Percentiles rank a stretch among this genome's conserved stretches.
Conservation (phyloP, 2,888 invertebrate genomes). For the Oscheius myriophilus region DNA sequence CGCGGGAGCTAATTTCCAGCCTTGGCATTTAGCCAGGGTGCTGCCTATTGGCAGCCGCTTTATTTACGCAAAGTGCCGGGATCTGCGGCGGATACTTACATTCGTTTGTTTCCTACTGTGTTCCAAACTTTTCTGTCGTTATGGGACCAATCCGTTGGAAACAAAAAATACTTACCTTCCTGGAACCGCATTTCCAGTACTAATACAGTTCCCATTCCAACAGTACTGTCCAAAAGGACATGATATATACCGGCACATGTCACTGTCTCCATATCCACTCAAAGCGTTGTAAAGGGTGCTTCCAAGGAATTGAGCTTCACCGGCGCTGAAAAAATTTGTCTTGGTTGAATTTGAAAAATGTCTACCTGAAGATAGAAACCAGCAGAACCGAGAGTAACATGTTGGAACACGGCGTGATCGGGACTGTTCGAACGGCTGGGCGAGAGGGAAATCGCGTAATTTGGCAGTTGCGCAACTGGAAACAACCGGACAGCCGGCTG, state of each 20-base stretch:
- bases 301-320: slow-evolving; percentile 55
- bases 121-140: too few relatives aligned
- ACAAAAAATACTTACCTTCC: too few relatives aligned
- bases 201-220: slow-evolving; percentile 65
- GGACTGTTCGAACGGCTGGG: slow-evolving; percentile 14
- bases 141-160: too few relatives aligned
- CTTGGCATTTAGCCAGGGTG: too few relatives aligned
- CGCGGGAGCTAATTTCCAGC: too few relatives aligned
- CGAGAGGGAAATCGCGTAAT: slow-evolving; percentile 12
- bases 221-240: slow-evolving; percentile 69
- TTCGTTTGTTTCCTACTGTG: too few relatives aligned
- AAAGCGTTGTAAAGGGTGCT: slow-evolving; percentile 64
- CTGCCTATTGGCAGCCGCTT: too few relatives aligned
- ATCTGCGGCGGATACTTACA: too few relatives aligned
- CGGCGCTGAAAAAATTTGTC: neutral
- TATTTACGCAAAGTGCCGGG: too few relatives aligned
- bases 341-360: neutral
- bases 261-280: slow-evolving; percentile 64
- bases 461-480: slow-evolving; percentile 26
- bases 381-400: too few relatives aligned
- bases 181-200: slow-evolving; percentile 25
- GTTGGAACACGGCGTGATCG: neutral
- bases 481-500: slow-evolving; percentile 13
- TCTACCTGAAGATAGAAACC: too few relatives aligned
- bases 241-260: slow-evolving; percentile 66